phyloP scores from a whole-genome alignment of 2,113 vertebrate species.

The Steatornis caripensis region DNA sequence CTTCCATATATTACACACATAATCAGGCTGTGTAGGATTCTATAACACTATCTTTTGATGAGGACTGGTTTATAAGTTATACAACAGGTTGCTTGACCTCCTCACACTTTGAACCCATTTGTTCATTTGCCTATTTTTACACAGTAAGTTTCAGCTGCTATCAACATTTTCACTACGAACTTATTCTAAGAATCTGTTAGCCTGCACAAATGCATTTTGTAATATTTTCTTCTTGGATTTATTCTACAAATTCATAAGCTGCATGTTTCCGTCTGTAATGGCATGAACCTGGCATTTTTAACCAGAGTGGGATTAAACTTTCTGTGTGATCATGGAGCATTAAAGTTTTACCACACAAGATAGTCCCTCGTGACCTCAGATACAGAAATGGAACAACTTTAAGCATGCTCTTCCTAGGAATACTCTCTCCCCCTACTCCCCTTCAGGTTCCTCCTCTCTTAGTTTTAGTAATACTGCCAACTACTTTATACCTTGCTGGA shows the following conservation, averaged over 20 bases:
- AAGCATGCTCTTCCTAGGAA: conserved; percentile 43
- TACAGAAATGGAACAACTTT: conserved; percentile 51
- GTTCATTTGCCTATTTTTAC: conserved; percentile 10
- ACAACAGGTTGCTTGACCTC: background rate
- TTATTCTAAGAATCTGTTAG: background rate
- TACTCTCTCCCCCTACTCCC: background rate
- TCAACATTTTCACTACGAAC: conserved; percentile 41
- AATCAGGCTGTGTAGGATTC: background rate
- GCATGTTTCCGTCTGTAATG: conserved; percentile 35
- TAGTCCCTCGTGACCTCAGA: conserved; percentile 51
- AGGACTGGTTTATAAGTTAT: background rate
- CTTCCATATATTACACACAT: background rate
- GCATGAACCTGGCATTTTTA: conserved; percentile 65
- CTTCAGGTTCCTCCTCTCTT: background rate
- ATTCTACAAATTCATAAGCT: conserved; percentile 26
- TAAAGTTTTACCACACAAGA: conserved; percentile 65
- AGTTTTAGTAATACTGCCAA: background rate
- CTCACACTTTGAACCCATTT: background rate
- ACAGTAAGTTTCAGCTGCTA: conserved; percentile 19
- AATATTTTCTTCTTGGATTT: conserved; percentile 39
- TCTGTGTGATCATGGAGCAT: conserved; percentile 65
- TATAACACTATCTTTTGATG: background rate
- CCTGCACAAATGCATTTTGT: conserved; percentile 1
- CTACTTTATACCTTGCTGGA: background rate
- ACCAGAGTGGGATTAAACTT: conserved; percentile 69